Evolutionary conservation across 2,888 invertebrate genomes (phyloP).

Genomic region (Ophion ventricosus): DNA sequence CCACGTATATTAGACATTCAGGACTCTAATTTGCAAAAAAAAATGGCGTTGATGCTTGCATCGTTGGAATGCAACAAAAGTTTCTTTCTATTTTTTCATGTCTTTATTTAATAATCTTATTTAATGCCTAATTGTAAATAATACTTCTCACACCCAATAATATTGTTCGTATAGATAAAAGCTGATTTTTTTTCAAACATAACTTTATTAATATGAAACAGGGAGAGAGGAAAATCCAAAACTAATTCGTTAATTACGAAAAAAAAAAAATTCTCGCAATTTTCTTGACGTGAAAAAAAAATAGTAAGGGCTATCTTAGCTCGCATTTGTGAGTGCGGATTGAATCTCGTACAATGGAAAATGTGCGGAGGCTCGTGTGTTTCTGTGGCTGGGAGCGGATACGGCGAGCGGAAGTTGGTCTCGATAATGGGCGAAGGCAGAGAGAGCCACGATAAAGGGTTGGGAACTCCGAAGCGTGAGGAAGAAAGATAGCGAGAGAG

Average conservation of each 20-base stretch:
- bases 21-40: too few species aligned
- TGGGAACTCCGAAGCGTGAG: slow-evolving; percentile 21
- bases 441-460: slow-evolving; percentile 55
- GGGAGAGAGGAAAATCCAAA: not conserved
- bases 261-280: not conserved
- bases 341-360: slow-evolving; percentile 2
- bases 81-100: too few species aligned
- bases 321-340: slow-evolving; percentile 6
- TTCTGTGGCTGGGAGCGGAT: slow-evolving; percentile 61
- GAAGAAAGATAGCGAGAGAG: too few species aligned
- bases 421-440: slow-evolving; percentile 61
- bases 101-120: too few species aligned
- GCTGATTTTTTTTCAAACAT: too few species aligned
- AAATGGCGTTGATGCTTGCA: too few species aligned
- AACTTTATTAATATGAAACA: not conserved
- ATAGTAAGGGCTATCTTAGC: slow-evolving; percentile 22
- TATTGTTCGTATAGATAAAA: too few species aligned
- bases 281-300: not conserved
- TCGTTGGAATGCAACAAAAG: too few species aligned
- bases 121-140: too few species aligned
- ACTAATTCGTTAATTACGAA: not conserved
- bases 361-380: slow-evolving; percentile 28
- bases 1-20: not conserved
- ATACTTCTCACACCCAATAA: too few species aligned
- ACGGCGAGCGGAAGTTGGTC: slow-evolving; percentile 60